Evolutionary conservation across 2,888 invertebrate species (phyloP).

Genomic region (Ecdyonurus torrentis): DNA sequence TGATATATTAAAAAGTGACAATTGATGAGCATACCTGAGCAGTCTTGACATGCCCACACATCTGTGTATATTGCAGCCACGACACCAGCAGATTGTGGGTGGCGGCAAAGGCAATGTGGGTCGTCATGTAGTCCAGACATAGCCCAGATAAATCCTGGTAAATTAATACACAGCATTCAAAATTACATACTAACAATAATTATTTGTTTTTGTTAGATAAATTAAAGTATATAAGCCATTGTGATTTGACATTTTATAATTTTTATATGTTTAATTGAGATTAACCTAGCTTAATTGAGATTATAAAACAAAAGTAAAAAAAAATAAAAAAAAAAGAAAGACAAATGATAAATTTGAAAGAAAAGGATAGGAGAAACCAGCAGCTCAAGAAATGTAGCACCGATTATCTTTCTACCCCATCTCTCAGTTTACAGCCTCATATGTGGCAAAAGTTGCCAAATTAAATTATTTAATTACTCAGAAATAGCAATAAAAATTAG

Average conservation of each 20-base stretch:
- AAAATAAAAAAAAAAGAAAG: no score
- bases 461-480: no score
- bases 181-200: constrained; percentile 7
- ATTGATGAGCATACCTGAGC: constrained; percentile 40
- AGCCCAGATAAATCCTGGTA: constrained; percentile 59
- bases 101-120: constrained; percentile 71
- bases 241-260: neutral
- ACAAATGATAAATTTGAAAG: no score
- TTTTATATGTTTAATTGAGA: constrained; percentile 3
- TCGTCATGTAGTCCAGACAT: constrained; percentile 75
- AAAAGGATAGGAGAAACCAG: no score
- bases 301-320: constrained; percentile 5
- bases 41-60: constrained; percentile 59
- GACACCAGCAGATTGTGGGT: constrained; percentile 64
- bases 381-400: no score
- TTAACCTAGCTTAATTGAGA: neutral
- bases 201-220: neutral
- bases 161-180: constrained; percentile 11
- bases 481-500: no score
- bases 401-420: no score
- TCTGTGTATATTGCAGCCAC: constrained; percentile 81
- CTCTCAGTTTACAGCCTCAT: no score
- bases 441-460: no score
- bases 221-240: constrained; percentile 2
- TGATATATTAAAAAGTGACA: no score